Base-by-base conservation (phyloP, 2,113 vertebrate genomes). In the Atrichornis clamosus region DNA sequence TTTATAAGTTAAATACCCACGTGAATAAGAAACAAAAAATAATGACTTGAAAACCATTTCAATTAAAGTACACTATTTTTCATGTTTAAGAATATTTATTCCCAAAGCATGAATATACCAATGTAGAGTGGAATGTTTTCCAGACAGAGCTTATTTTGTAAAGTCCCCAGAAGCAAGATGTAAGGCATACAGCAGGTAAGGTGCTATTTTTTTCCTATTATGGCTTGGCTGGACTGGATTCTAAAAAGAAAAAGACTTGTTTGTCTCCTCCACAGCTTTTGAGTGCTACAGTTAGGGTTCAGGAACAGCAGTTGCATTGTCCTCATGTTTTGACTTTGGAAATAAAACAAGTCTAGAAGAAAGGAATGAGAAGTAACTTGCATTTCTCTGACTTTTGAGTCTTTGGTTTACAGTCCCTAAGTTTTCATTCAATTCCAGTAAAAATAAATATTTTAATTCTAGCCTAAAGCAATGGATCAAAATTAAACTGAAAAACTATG, bases 251-350 rank as follows among this genome's bases (percentile, higher is more conserved):
- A 93, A 89, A 91, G 12, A 8, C 53, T 89, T 87, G 44, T 78
- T 95, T 94, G 69, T 84, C 87, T 92, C 32, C 50, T 87, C 32
- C 4, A 1, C 27, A 68, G 80, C 35, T 77, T 88, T 56, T 67
- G 72, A 88, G 55, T 0, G 1, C 35, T 81, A 50, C 28, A 81
- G 46, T 86, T 50, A 81, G 55, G 47, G 50, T 52, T 63, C 59
- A 81, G 52, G 52, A 95, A 93, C 91, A 93, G 44, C 47, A 73
- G 65, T 50, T 82, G 35, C 73, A 92, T 79, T 95, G 93, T 95
- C 62, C 60, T 79, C 53, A 30, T 76, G 73, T 95, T 95, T 91
- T 84, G 60, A 81, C 20, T 79, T 68, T 75, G 53, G 65, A 95
- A 95, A 78, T 84, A 49, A 82, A 89, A 11, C 17, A 49, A 84